Percentiles rank a stretch among this genome's conserved stretches.
phyloP scores from a whole-genome alignment of 1,140 invertebrate species.

The Pseudomyrmex concolor region DNA sequence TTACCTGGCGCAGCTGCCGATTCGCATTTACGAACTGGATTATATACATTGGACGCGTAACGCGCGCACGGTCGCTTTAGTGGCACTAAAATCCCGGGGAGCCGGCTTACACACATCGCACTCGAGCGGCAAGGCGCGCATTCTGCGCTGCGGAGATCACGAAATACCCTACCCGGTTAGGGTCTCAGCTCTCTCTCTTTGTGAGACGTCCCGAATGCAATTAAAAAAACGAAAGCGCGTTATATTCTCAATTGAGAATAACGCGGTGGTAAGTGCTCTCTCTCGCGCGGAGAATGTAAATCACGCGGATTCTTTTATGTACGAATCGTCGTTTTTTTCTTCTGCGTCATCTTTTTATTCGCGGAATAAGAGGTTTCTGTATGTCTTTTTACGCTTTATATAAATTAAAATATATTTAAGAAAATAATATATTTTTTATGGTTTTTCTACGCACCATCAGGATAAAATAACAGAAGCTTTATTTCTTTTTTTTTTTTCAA shows the following conservation, averaged over 20 bases:
- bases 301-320: slow-evolving; percentile 25
- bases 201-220: slow-evolving; percentile 22
- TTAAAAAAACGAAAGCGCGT: slow-evolving; percentile 50
- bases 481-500: slow-evolving; percentile 6
- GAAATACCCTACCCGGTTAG: slow-evolving; percentile 20
- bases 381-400: background rate
- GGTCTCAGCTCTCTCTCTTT: background rate
- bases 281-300: slow-evolving; percentile 23
- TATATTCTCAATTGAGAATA: slow-evolving; percentile 45
- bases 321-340: background rate
- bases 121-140: background rate
- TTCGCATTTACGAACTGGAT: slow-evolving; percentile 49
- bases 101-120: slow-evolving; percentile 21
- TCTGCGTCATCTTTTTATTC: slow-evolving; percentile 14
- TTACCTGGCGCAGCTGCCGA: slow-evolving; percentile 46
- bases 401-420: background rate
- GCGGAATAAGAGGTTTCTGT: too few relatives aligned
- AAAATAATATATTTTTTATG: background rate
- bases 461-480: background rate
- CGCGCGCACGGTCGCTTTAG: slow-evolving; percentile 40
- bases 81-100: slow-evolving; percentile 45
- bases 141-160: slow-evolving; percentile 16
- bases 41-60: slow-evolving; percentile 41
- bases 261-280: slow-evolving; percentile 22
- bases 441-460: too few relatives aligned